phyloP scores from a whole-genome alignment of 2,888 invertebrate genomes.

The Cataglyphis altisquamis region DNA sequence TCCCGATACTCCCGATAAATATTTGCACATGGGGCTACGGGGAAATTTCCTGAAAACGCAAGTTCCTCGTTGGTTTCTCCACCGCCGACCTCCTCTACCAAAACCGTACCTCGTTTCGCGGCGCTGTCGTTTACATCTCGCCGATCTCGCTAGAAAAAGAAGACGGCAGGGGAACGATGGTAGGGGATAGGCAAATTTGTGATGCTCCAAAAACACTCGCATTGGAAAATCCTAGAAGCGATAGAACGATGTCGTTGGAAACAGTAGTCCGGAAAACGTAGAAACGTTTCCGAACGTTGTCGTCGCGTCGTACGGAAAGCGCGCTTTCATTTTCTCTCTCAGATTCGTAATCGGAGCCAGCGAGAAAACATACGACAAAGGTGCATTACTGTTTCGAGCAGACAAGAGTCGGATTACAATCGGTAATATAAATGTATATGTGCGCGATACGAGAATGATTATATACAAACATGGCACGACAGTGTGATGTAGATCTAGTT shows the following conservation, averaged over 20 bases:
- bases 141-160: slow-evolving; percentile 39
- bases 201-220: slow-evolving; percentile 56
- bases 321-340: slow-evolving; percentile 49
- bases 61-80: slow-evolving; percentile 27
- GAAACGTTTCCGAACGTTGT: slow-evolving; percentile 28
- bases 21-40: slow-evolving; percentile 80
- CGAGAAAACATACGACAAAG: slow-evolving; percentile 21
- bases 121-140: slow-evolving; percentile 60
- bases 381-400: slow-evolving; percentile 22
- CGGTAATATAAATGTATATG: not conserved
- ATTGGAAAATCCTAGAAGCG: slow-evolving; percentile 38
- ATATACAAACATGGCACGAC: not conserved
- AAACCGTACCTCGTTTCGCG: slow-evolving; percentile 52
- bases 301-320: slow-evolving; percentile 18
- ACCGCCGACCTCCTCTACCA: slow-evolving; percentile 20
- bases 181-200: slow-evolving; percentile 44
- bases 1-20: slow-evolving; percentile 79
- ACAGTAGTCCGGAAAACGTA: slow-evolving; percentile 31
- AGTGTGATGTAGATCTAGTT: slow-evolving; percentile 17
- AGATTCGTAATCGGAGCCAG: slow-evolving; percentile 52
- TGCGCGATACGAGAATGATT: not conserved
- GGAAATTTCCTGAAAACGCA: slow-evolving; percentile 78
- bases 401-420: slow-evolving; percentile 20
- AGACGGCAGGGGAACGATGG: slow-evolving; percentile 15
- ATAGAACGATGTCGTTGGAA: slow-evolving; percentile 45